Evolutionary conservation across 1,140 invertebrate genomes (phyloP).

Genomic region (Euura lappo): DNA sequence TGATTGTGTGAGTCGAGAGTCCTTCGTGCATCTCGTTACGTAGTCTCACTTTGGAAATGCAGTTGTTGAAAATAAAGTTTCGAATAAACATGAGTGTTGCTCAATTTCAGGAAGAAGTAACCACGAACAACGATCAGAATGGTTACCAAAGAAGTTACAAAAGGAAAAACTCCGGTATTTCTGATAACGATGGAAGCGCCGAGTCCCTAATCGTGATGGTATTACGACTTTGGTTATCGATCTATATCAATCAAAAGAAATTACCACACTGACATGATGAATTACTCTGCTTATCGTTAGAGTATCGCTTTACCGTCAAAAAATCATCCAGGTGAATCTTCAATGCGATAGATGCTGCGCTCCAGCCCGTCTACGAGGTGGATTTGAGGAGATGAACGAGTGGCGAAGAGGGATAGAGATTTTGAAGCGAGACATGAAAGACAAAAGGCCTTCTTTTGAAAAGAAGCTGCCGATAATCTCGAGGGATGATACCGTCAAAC

Average conservation of each 20-base stretch:
- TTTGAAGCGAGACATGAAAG: slow-evolving; percentile 9
- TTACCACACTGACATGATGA: no score
- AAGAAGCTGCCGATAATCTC: slow-evolving; percentile 8
- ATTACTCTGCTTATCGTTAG: no score
- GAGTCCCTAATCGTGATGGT: not conserved
- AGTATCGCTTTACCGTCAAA: no score
- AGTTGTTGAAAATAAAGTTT: no score
- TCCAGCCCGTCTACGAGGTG: slow-evolving; percentile 14
- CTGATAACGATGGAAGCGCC: not conserved
- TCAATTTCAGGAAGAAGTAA: not conserved
- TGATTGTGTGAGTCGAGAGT: slow-evolving; percentile 10
- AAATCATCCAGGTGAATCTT: slow-evolving; percentile 11
- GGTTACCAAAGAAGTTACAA: slow-evolving; percentile 1
- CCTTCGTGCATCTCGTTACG: not conserved
- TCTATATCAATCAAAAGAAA: no score
- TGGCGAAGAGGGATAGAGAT: not conserved
- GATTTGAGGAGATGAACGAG: slow-evolving; percentile 5
- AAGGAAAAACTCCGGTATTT: not conserved
- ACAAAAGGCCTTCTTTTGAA: not conserved
- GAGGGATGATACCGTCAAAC: slow-evolving; percentile 9
- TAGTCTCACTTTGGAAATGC: not conserved
- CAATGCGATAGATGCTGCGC: slow-evolving; percentile 18
- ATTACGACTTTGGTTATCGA: not conserved
- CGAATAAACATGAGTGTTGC: slow-evolving; percentile 2
- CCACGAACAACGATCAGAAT: not conserved